A percentile compares a stretch with the other conserved stretches of the same genome.
These are phyloP conservation scores for Phaethornis superciliosus DNA, from an alignment of 2,113 vertebrate species.

Conservation along the genomic window DNA sequence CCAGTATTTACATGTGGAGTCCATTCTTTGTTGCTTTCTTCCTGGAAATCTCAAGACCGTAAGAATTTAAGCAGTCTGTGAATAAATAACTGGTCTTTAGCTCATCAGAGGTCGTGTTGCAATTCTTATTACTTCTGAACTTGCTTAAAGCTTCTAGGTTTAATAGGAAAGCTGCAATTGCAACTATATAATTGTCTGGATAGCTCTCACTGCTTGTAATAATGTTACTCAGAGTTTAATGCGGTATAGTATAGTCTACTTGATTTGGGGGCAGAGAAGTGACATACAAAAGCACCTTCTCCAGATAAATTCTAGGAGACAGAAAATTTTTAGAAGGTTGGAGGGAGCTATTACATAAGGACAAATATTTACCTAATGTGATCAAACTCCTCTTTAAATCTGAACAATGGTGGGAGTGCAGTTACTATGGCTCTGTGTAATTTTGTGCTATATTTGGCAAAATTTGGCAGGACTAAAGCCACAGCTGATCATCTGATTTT, in stretches of 20 bases:
- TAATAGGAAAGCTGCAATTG: slow-evolving; percentile 16
- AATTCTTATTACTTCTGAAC: not conserved
- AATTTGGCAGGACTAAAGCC: slow-evolving; percentile 72
- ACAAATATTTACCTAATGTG: slow-evolving; percentile 79
- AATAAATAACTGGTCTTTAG: slow-evolving; percentile 59
- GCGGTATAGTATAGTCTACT: not conserved
- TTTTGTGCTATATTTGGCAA: slow-evolving; percentile 78
- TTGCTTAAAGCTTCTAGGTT: slow-evolving; percentile 11
- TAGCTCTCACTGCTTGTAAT: slow-evolving; percentile 27
- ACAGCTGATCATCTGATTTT: slow-evolving; percentile 78
- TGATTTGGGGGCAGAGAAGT: slow-evolving; percentile 48
- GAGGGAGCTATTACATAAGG: slow-evolving; percentile 74
- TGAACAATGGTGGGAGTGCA: slow-evolving; percentile 70
- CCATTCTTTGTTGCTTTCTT: slow-evolving; percentile 25
- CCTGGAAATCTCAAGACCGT: slow-evolving; percentile 33
- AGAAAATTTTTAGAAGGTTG: slow-evolving; percentile 65
- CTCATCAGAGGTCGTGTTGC: not conserved
- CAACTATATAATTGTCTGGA: slow-evolving; percentile 42
- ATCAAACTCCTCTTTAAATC: slow-evolving; percentile 75
- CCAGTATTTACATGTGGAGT: slow-evolving; percentile 44
- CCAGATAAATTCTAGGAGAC: slow-evolving; percentile 64
- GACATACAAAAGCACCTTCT: slow-evolving; percentile 27
- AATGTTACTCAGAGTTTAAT: slow-evolving; percentile 45
- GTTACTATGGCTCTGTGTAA: slow-evolving; percentile 77
- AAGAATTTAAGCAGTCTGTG: slow-evolving; percentile 47